Base-by-base conservation (phyloP, 1,140 invertebrate genomes). In the Drosophila azteca region DNA sequence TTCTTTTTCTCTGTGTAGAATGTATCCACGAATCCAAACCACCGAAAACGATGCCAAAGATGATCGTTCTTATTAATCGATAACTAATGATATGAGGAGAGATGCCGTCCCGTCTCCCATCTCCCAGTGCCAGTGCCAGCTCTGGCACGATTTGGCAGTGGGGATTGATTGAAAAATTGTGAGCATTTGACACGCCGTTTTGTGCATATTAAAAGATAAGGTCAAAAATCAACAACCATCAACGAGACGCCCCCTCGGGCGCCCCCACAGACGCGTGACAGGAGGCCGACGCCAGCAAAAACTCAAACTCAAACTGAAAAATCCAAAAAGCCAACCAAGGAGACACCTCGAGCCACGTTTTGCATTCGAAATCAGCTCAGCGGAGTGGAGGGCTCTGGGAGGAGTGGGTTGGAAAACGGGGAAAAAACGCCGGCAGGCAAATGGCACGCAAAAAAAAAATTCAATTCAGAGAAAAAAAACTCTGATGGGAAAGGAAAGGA, bases 81-180 rank as follows among this genome's bases (percentile, higher is more conserved):
- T 15, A 68, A 68, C 66, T 69, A 68, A 69, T 68, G 66, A 68
- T 69, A 48, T 35, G 9, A 11, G 17, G 17, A 20, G 17, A 20
- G 17, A 3, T 11, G 31, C 9, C 9, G 29, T 7, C 26, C 8
- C 8, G 26, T 31, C 29, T 2, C 7, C 7, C 26, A 31, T 31
- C 29, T 2, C 7, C 7, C 26, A 31, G 29, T 3, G 7, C 9
- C 9, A 31, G 39, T 20, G 35, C 11, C 35, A 17, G 46, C 52
- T 68, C 39, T 13, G 43, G 49, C 67, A 61, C 51, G 72, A 62
- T 69, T 69, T 55, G 29, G 6, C 9, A 15, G 63, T 49, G 58
- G 81, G 58, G 81, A 85, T 87, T 81, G 81, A 85, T 85, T 81
- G 78, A 85, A 85, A 85, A 85, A 75, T 78, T 87, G 77, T 82